Percentiles rank a stretch among this genome's conserved stretches.
phyloP scores from a whole-genome alignment of 2,113 vertebrate species.

The Anarhynchus alexandrinus region DNA sequence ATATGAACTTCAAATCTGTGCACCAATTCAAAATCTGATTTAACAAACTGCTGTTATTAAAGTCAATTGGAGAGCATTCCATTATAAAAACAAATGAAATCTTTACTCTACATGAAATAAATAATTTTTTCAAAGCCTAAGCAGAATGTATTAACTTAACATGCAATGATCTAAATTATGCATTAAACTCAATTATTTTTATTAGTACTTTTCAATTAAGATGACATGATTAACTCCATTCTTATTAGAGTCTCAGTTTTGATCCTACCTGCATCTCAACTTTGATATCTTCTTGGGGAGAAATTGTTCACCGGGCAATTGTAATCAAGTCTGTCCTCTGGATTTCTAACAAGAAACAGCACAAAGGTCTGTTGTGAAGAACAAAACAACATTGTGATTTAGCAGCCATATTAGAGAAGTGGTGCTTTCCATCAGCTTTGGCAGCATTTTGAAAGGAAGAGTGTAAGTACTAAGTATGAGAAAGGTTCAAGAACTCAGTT shows the following conservation, averaged over 20 bases:
- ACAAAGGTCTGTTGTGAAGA: neutral
- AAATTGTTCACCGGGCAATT: neutral
- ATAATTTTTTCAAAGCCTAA: slow-evolving; percentile 67
- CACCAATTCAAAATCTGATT: slow-evolving; percentile 62
- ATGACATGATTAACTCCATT: slow-evolving; percentile 58
- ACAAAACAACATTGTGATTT: neutral
- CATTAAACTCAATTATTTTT: slow-evolving; percentile 81
- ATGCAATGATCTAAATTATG: slow-evolving; percentile 70
- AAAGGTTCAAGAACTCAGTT: neutral
- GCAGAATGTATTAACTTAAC: slow-evolving; percentile 61
- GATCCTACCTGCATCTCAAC: neutral
- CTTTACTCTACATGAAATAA: slow-evolving; percentile 59
- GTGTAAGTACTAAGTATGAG: neutral
- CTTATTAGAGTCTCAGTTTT: neutral
- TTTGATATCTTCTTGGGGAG: neutral
- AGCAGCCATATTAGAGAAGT: neutral
- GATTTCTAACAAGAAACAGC: neutral
- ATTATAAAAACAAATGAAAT: slow-evolving; percentile 72
- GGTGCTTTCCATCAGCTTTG: neutral
- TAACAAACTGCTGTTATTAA: slow-evolving; percentile 72
- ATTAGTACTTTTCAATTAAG: slow-evolving; percentile 75
- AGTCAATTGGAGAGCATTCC: slow-evolving; percentile 56
- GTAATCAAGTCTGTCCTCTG: neutral
- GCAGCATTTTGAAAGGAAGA: neutral
- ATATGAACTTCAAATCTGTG: slow-evolving; percentile 48